Evolutionary conservation across 1,140 invertebrate species (phyloP).

Genomic region (Patella vulgata): DNA sequence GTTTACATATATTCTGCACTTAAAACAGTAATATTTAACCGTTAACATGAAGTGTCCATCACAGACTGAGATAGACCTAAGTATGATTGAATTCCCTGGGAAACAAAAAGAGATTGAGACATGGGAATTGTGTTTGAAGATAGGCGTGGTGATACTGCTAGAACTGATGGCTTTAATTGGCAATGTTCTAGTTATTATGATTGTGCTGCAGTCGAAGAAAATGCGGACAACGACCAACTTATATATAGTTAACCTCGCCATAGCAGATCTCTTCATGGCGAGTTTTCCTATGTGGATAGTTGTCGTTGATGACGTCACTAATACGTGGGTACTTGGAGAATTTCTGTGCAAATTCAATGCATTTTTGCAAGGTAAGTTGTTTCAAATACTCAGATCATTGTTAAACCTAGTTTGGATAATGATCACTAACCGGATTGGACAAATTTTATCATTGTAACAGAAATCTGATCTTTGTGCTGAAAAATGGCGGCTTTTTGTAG

Average conservation of each 20-base stretch:
- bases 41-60: no score
- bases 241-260: constrained; percentile 89
- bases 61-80: constrained; percentile 16
- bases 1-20: no score
- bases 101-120: constrained; percentile 23
- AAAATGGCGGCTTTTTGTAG: no score
- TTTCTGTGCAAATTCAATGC: constrained; percentile 70
- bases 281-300: constrained; percentile 66
- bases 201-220: constrained; percentile 47
- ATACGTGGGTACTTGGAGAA: constrained; percentile 63
- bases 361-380: constrained; percentile 68
- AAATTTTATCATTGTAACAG: constrained; percentile 1
- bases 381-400: background rate
- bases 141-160: constrained; percentile 36
- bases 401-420: background rate
- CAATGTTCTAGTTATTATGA: constrained; percentile 52
- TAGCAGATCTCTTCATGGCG: constrained; percentile 68
- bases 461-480: background rate
- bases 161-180: constrained; percentile 53
- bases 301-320: constrained; percentile 52
- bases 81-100: constrained; percentile 23
- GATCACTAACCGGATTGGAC: background rate
- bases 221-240: constrained; percentile 80
- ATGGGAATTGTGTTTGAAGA: constrained; percentile 52
- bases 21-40: no score